These are phyloP conservation scores for Ligdia adustata DNA, from an alignment of 2,888 invertebrate genomes.

Conservation along the genomic window DNA sequence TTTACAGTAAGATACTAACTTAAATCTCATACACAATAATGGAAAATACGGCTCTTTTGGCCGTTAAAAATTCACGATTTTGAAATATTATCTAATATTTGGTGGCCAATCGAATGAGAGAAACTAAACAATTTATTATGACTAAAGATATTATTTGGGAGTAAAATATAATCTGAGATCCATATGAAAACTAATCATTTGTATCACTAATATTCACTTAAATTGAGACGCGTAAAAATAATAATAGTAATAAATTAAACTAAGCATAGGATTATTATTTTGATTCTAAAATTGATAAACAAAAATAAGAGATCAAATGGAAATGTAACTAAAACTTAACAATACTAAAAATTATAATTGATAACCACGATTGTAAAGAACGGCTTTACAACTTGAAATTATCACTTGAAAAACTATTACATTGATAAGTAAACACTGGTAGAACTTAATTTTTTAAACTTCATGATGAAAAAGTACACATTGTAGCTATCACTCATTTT, in stretches of 20 bases:
- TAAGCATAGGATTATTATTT: constrained; percentile 47
- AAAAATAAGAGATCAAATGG: constrained; percentile 78
- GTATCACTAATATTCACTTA: constrained; percentile 47
- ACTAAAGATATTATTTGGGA: constrained; percentile 80
- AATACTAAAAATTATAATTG: constrained; percentile 46
- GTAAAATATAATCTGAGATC: constrained; percentile 78
- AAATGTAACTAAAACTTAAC: constrained; percentile 78
- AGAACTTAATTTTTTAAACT: too few relatives aligned
- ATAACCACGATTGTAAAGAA: constrained; percentile 7
- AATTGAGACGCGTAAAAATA: constrained; percentile 19
- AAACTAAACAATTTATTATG: constrained; percentile 59
- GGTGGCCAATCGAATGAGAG: constrained; percentile 63
- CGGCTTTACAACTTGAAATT: constrained; percentile 11
- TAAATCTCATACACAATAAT: constrained; percentile 1
- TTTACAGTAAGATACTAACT: constrained; percentile 7
- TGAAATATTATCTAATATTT: constrained; percentile 76
- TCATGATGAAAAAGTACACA: too few relatives aligned
- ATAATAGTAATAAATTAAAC: constrained; percentile 71
- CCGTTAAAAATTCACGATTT: constrained; percentile 28
- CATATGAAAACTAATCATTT: constrained; percentile 47
- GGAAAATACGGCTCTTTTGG: constrained; percentile 31
- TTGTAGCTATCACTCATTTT: too few relatives aligned
- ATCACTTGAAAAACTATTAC: constrained; percentile 15
- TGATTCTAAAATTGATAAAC: constrained; percentile 71
- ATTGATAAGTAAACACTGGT: constrained; percentile 16